phyloP scores from a whole-genome alignment of 2,113 vertebrate genomes.

The Bos taurus region ARS-UCD2.0 NC_037351.1:19742001-19742500 shows the following conservation, averaged over 20 bases:
- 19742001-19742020: not conserved
- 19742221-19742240: not conserved
- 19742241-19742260: not conserved
- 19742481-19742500: not conserved
- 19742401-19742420: rapidly evolving
- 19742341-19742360: rapidly evolving
- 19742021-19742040: not conserved
- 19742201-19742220: not conserved
- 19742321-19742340: rapidly evolving
- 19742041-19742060: not conserved
- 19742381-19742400: rapidly evolving
- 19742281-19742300: not conserved
- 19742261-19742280: not conserved
- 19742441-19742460: not conserved
- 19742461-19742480: not conserved
- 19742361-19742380: not conserved
- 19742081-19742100: not conserved
- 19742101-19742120: not conserved
- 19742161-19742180: too few species aligned
- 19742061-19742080: not conserved
- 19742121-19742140: not conserved
- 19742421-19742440: not conserved
- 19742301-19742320: not conserved
- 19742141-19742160: not conserved
- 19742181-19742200: not conserved